Evolutionary conservation across 2,113 vertebrate species (phyloP), one percentile per base, ranked within the genome.

Genomic region (human (Homo sapiens)): DNA sequence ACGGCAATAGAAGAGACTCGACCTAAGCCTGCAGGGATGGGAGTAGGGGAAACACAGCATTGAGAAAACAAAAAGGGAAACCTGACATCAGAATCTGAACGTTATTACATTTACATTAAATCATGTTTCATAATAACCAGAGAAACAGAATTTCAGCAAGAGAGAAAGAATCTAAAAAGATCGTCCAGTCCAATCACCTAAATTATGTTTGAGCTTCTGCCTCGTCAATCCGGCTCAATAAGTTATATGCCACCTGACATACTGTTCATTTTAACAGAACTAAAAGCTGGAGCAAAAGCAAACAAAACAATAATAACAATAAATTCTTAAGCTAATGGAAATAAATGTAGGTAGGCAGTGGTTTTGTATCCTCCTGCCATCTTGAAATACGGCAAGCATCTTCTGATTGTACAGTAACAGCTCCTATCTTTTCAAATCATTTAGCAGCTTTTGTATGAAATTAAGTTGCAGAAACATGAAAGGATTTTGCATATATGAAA

Each of bases 401-500:
- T 57, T 89, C 17, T 12, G 23, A 76, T 20, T 40, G 8, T 22
- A 43, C 80, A 80, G 43, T 16, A 64, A 94, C 1, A 80, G 45
- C 25, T 72, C 82, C 32, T 48, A 52, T 52, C 43, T 80, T 96
- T 90, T 52, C 30, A 85, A 87, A 55, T 57, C n/a, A 85, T 25
- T 84, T n/a, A 48, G 57, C 52, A 80, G 45, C 35, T 92, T 55
- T 80, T 92, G 27, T 40, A n/a, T 25, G 25, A 94, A 61, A 82
- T 55, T 68, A 55, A 89, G 22, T 57, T 82, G n/a, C 7, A 72
- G 35, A 95, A 95, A 80, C 90, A 90, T 89, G 30, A 57, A 75
- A 89, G 22, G 25, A 59, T 68, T 96, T 95, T 75, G 27, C 78
- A 93, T 45, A 66, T 89, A 93, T 85, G 66, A 94, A 82, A 87